Conservation (phyloP, 1,140 invertebrate genomes). For the Drosophila pseudoobscura region DNA sequence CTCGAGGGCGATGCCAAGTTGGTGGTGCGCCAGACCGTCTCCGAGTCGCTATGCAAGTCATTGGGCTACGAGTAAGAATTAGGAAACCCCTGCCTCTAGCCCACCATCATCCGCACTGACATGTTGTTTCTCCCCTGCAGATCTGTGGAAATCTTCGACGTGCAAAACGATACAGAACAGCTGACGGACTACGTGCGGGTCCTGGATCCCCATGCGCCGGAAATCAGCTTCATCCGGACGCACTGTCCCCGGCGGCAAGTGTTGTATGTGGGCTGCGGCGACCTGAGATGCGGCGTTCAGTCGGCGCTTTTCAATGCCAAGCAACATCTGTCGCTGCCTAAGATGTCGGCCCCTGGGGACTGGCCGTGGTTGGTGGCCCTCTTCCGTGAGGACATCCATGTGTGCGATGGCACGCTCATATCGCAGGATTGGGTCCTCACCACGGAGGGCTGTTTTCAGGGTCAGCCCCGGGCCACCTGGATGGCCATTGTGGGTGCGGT, state of each 20-base stretch:
- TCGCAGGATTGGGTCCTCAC: slow-evolving; percentile 93
- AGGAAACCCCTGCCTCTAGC: not conserved
- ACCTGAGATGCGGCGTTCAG: slow-evolving; percentile 91
- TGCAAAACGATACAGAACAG: slow-evolving; percentile 85
- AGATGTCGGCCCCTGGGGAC: slow-evolving; percentile 90
- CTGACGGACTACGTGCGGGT: slow-evolving; percentile 89
- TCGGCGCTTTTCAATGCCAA: slow-evolving; percentile 85
- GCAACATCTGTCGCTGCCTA: slow-evolving; percentile 85
- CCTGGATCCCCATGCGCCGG: slow-evolving; percentile 89
- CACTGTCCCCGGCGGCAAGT: slow-evolving; percentile 90
- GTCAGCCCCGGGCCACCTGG: slow-evolving; percentile 94
- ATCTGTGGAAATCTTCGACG: slow-evolving; percentile 85
- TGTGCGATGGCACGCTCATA: slow-evolving; percentile 92
- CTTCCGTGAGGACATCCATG: slow-evolving; percentile 92
- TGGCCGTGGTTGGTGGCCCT: slow-evolving; percentile 96
- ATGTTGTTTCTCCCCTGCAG: slow-evolving; percentile 43
- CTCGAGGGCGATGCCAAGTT: slow-evolving; percentile 84
- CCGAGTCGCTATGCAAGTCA: slow-evolving; percentile 89
- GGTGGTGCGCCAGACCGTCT: slow-evolving; percentile 86
- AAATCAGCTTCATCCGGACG: slow-evolving; percentile 91
- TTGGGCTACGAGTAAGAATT: slow-evolving; percentile 89
- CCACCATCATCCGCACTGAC: no score
- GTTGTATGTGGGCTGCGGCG: slow-evolving; percentile 90
- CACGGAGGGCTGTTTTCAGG: slow-evolving; percentile 95
- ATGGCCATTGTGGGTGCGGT: slow-evolving; percentile 90